Percentiles rank a stretch among this genome's conserved stretches.
Evolutionary conservation across 1,140 invertebrate genomes (phyloP).

Genomic region (Hydropsyche tenuis): DNA sequence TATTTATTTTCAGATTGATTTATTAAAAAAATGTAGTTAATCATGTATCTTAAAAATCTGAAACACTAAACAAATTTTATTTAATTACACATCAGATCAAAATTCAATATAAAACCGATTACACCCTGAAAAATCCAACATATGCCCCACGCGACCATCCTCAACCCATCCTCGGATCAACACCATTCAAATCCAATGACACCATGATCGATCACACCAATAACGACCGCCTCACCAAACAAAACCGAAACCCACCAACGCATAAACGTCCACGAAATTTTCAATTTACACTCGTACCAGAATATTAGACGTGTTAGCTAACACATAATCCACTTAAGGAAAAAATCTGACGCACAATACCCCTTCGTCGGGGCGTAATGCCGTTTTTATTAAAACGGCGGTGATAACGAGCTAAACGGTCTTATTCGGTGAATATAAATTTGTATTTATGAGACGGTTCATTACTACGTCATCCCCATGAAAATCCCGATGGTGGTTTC

Average conservation of each 20-base stretch:
- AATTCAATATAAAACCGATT: no score
- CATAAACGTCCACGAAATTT: background rate
- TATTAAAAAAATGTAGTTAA: no score
- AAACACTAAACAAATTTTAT: no score
- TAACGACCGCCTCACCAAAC: background rate
- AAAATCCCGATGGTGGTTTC: background rate
- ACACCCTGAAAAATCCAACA: no score
- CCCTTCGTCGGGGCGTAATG: slow-evolving; percentile 37
- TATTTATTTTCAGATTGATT: no score
- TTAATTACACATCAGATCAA: no score
- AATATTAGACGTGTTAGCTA: background rate
- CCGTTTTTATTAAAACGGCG: slow-evolving; percentile 48
- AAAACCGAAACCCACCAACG: background rate
- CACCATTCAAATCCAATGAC: no score
- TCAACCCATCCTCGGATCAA: no score
- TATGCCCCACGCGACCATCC: no score
- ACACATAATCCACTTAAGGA: slow-evolving; percentile 4
- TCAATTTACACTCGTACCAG: background rate
- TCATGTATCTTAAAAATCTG: no score
- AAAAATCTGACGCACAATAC: slow-evolving; percentile 5
- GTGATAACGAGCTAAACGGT: slow-evolving; percentile 38
- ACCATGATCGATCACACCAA: no score
- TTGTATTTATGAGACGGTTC: slow-evolving; percentile 48
- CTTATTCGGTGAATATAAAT: slow-evolving; percentile 48
- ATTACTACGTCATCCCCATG: slow-evolving; percentile 31